Evolutionary conservation across 2,797 vertebrate species (phyloP).

Genomic region (Eospalax fontanierii): DNA sequence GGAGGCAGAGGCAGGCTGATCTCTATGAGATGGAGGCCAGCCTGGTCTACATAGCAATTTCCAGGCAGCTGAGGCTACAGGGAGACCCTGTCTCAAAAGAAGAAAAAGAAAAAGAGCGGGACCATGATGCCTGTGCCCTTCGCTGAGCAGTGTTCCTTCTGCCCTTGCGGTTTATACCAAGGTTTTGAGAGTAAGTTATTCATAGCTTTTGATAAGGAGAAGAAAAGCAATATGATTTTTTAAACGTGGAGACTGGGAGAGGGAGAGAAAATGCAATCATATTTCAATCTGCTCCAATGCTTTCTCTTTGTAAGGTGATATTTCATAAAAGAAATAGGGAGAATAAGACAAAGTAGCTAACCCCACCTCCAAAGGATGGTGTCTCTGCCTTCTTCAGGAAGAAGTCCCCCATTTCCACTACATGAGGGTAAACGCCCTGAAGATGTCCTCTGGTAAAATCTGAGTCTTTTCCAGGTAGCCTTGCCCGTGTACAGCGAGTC

Average conservation of each 20-base stretch:
- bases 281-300: slow-evolving; percentile 41
- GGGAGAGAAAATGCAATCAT: slow-evolving; percentile 36
- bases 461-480: slow-evolving; percentile 38
- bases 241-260: slow-evolving; percentile 21
- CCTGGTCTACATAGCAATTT: too few relatives aligned
- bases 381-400: slow-evolving; percentile 2
- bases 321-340: slow-evolving; percentile 29
- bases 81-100: too few relatives aligned
- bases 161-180: slow-evolving; percentile 6
- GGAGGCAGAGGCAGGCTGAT: too few relatives aligned
- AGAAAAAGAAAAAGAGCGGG: background rate
- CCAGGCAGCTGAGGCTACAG: too few relatives aligned
- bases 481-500: slow-evolving; percentile 30
- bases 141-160: background rate
- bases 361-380: background rate
- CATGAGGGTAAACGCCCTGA: background rate
- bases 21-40: too few relatives aligned
- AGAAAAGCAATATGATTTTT: slow-evolving; percentile 35
- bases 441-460: slow-evolving; percentile 22
- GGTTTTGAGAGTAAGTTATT: background rate
- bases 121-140: background rate
- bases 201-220: slow-evolving; percentile 4
- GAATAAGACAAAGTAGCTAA: slow-evolving; percentile 24
- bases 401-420: background rate
- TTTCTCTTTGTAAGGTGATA: slow-evolving; percentile 11